phyloP scores from a whole-genome alignment of 2,888 invertebrate species.

The Fragum whitleyi region DNA sequence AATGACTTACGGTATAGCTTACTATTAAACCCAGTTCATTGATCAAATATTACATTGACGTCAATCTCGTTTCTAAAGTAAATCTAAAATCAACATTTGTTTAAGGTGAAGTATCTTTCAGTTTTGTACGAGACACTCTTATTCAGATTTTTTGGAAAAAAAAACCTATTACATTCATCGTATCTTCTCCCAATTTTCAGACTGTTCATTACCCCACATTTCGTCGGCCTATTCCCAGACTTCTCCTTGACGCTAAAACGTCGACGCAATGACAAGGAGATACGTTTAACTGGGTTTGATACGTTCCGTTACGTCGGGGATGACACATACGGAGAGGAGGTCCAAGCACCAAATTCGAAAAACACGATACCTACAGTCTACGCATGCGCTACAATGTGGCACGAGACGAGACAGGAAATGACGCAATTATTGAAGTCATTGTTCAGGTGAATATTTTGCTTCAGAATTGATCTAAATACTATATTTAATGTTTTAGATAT shows the following conservation, averaged over 20 bases:
- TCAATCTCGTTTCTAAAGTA: no score
- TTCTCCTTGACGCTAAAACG: slow-evolving; percentile 97
- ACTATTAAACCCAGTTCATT: no score
- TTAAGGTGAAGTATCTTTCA: no score
- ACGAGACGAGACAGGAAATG: slow-evolving; percentile 94
- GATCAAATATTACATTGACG: no score
- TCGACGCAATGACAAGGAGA: slow-evolving; percentile 92
- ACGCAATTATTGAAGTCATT: slow-evolving; percentile 94
- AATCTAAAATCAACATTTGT: no score
- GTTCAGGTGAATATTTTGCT: slow-evolving; percentile 80
- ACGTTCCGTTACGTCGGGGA: slow-evolving; percentile 74
- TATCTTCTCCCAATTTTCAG: no score
- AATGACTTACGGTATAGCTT: no score
- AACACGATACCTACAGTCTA: slow-evolving; percentile 88
- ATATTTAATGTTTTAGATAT: no score
- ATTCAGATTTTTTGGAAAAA: no score
- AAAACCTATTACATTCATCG: no score
- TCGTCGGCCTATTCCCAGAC: slow-evolving; percentile 95
- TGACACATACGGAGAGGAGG: slow-evolving; percentile 65
- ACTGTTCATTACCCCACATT: slow-evolving; percentile 85
- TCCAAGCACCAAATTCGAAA: slow-evolving; percentile 45
- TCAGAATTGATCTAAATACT: no score
- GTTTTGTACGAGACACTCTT: no score
- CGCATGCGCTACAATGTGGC: slow-evolving; percentile 99
- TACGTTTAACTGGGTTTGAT: slow-evolving; percentile 73